A percentile compares a stretch with the other conserved stretches of the same genome.
These are phyloP conservation scores for Leptinotarsa tumamoca DNA, from an alignment of 2,888 invertebrate genomes.

Conservation along the genomic window DNA sequence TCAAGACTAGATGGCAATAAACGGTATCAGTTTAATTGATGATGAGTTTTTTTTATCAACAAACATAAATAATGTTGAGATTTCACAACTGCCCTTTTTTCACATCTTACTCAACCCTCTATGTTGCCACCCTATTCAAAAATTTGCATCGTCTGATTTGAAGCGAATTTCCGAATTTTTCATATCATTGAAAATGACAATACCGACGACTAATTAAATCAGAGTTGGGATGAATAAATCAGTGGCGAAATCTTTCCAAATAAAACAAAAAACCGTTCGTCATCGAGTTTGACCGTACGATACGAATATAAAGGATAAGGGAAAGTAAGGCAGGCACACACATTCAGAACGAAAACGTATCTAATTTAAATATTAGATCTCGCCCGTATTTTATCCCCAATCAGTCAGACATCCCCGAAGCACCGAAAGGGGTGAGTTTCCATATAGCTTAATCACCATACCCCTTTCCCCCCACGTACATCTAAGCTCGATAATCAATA, in stretches of 20 bases:
- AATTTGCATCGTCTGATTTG: background rate
- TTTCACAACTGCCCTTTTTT: background rate
- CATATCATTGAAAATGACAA: conserved; percentile 37
- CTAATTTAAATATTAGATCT: conserved; percentile 68
- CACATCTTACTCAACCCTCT: background rate
- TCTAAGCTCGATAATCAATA: conserved; percentile 72
- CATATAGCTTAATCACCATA: conserved; percentile 72
- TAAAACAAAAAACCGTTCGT: conserved; percentile 45
- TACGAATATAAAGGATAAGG: conserved; percentile 41
- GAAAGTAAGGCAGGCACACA: conserved; percentile 44
- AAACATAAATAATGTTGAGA: background rate
- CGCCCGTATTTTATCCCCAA: conserved; percentile 66
- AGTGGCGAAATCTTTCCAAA: conserved; percentile 38
- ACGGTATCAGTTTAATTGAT: conserved; percentile 13
- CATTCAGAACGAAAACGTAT: conserved; percentile 52
- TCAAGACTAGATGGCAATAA: conserved; percentile 15
- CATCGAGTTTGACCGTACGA: conserved; percentile 43
- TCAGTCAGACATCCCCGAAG: conserved; percentile 63
- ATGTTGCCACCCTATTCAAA: background rate
- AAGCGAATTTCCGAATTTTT: conserved; percentile 32
- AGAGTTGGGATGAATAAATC: conserved; percentile 44
- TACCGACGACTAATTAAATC: conserved; percentile 43
- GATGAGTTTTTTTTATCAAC: conserved; percentile 15
- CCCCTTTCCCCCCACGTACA: conserved; percentile 63
- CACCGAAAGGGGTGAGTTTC: conserved; percentile 69